Percentiles rank a stretch among this genome's conserved stretches.
Evolutionary conservation across 1,140 invertebrate species (phyloP).

Genomic region (Eueides isabella): DNA sequence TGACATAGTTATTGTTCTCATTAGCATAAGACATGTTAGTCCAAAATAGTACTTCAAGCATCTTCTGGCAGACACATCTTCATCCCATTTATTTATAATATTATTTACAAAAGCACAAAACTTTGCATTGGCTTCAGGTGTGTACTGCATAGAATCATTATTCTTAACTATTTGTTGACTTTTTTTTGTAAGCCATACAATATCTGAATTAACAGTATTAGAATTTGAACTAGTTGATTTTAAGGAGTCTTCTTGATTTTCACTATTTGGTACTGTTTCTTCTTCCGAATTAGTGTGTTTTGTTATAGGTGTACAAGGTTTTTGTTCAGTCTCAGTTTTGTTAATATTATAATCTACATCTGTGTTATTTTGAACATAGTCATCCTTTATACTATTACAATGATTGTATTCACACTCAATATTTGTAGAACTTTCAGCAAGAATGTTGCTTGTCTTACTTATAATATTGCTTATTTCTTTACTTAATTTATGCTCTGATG

Average conservation of each 20-base stretch:
- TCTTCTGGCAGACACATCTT: conserved; percentile 9
- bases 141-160: not conserved
- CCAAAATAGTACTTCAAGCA: conserved; percentile 40
- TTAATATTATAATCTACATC: not conserved
- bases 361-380: not conserved
- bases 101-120: conserved; percentile 40
- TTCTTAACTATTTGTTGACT: conserved; percentile 1
- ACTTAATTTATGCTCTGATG: conserved; percentile 36
- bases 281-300: not conserved
- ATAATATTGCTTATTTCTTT: conserved; percentile 23
- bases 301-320: not conserved
- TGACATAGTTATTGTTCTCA: conserved; percentile 35
- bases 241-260: not conserved
- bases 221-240: not conserved
- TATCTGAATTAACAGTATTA: not conserved
- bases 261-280: not conserved
- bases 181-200: conserved; percentile 31
- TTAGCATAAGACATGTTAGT: conserved; percentile 31
- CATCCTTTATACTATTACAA: not conserved
- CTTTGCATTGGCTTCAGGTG: conserved; percentile 31
- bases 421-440: not conserved
- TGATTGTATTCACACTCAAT: not conserved
- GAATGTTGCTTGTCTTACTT: conserved; percentile 10
- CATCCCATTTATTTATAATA: conserved; percentile 31
- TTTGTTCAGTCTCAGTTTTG: conserved; percentile 1